Base-by-base conservation (phyloP, 2,113 vertebrate species). In the Zosterops hypoxanthus region DNA sequence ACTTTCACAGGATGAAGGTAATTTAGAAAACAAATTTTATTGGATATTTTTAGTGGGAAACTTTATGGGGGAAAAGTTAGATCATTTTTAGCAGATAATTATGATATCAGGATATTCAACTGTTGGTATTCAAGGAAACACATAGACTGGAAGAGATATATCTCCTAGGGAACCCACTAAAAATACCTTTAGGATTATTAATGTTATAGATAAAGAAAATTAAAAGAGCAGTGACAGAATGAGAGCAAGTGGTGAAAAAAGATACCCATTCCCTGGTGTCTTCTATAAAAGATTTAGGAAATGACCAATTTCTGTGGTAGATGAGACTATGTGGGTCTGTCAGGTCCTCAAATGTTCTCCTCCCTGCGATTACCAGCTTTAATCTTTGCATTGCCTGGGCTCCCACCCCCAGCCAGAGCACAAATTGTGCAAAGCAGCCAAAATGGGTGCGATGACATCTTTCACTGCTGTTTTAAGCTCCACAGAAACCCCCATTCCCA, bases 91-190 rank as follows among this genome's bases (percentile, higher is more conserved):
- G 81, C 69, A 85, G 65, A 66, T 94, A 87, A 96, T 95, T 86
- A 65, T 90, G 73, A 76, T 95, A 92, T 85, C 89, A 96, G 59
- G 82, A 94, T 92, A 78, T 92, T 95, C 81, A 92, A 61, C 49
- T 91, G 56, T 94, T 92, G 82, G 75, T 95, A 92, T 95, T 89
- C 87, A 82, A 91, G 95, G 91, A 95, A 96, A 94, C 61, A 63
- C 64, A 65, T n/a, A 75, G 86, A 59, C 73, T 94, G 55, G 70
- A 89, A 89, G 68, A 82, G 53, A 87, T 79, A 46, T 31, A 94
- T 94, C 84, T 97, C 89, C 89, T 92, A 87, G 84, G 87, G 93
- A 95, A 96, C 91, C 49, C 80, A 87, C 91, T 96, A 94, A 92
- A 94, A 91, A 92, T 94, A 91, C 81, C 53, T 79, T 82, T 89